Percentiles rank a stretch among this genome's conserved stretches.
phyloP scores from a whole-genome alignment of 2,888 invertebrate genomes.

The Cacoxenus indagator region DNA sequence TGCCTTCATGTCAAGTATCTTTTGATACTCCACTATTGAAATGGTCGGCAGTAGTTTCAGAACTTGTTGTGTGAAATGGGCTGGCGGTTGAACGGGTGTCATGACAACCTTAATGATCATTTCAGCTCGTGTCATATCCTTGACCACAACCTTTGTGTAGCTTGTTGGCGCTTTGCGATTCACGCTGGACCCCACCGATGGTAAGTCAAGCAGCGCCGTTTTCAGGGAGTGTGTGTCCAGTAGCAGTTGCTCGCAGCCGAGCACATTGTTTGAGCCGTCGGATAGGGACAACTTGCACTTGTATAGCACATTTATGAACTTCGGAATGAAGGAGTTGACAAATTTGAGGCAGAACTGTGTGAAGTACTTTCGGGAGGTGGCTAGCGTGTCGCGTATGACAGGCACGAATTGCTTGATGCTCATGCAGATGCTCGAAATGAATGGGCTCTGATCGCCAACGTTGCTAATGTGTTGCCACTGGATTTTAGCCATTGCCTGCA shows the following conservation, averaged over 20 bases:
- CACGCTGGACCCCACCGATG: conserved; percentile 91
- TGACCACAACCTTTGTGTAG: conserved; percentile 80
- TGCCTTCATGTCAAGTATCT: conserved; percentile 95
- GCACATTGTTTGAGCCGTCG: conserved; percentile 71
- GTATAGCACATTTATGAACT: conserved; percentile 90
- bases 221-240: conserved; percentile 95
- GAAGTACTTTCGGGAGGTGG: conserved; percentile 95
- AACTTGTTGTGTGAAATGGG: conserved; percentile 90
- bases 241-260: conserved; percentile 95
- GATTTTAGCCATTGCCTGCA: conserved; percentile 92
- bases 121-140: conserved; percentile 97
- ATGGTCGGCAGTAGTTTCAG: conserved; percentile 91
- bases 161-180: conserved; percentile 91
- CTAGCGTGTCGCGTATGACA: conserved; percentile 87
- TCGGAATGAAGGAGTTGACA: conserved; percentile 94
- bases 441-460: conserved; percentile 97
- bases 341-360: conserved; percentile 98
- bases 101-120: conserved; percentile 99
- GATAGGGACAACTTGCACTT: conserved; percentile 84
- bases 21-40: conserved; percentile 91
- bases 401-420: conserved; percentile 91
- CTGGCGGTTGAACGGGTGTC: conserved; percentile 86
- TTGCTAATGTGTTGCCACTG: conserved; percentile 93
- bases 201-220: conserved; percentile 93
- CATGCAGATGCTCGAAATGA: conserved; percentile 89